A percentile compares a stretch with the other conserved stretches of the same genome.
These are phyloP conservation scores for Apteryx mantelli DNA, from an alignment of 2,113 vertebrate species.

Conservation along the genomic window DNA sequence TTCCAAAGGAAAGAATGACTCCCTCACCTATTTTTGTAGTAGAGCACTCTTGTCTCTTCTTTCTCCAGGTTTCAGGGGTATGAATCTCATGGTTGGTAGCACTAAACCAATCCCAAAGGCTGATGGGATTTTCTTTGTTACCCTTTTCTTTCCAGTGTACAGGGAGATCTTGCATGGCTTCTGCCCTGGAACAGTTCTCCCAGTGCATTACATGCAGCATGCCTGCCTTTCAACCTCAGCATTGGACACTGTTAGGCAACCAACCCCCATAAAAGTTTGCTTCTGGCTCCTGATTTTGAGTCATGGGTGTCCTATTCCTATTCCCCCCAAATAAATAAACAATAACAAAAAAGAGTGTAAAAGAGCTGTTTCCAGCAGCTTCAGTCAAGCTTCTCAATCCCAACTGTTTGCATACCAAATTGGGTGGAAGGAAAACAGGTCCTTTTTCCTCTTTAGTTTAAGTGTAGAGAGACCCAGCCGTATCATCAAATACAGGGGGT, in stretches of 20 bases:
- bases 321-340: not conserved
- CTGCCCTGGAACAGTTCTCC: not conserved
- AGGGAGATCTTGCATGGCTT: not conserved
- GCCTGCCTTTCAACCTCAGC: not conserved
- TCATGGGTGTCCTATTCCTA: not conserved
- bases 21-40: not conserved
- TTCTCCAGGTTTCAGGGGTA: not conserved
- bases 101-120: not conserved
- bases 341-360: not conserved
- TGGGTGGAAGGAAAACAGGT: not conserved
- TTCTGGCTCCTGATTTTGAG: not conserved
- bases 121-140: not conserved
- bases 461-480: not conserved
- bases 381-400: not conserved
- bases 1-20: not conserved
- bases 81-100: not conserved
- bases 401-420: not conserved
- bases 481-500: not conserved
- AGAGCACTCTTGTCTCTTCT: not conserved
- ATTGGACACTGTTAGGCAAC: not conserved
- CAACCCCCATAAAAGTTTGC: not conserved
- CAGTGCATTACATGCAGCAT: not conserved
- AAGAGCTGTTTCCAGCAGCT: not conserved
- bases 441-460: not conserved
- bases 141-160: not conserved